These are phyloP conservation scores for Lanius ludovicianus DNA, from an alignment of 2,113 vertebrate species.

Conservation along the genomic window DNA sequence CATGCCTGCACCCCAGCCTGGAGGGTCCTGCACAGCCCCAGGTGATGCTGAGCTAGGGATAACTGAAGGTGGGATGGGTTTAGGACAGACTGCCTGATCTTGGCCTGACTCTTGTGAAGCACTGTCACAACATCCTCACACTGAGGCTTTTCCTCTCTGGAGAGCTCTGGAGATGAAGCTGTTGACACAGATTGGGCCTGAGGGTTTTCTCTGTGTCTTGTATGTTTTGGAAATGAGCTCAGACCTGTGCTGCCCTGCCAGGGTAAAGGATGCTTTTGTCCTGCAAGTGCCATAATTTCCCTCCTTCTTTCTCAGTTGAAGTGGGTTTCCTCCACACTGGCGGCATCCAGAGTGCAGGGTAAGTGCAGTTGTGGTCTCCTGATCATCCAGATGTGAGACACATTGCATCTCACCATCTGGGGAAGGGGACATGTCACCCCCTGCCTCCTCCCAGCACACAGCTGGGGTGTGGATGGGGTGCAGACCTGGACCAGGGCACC, in stretches of 20 bases:
- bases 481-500: background rate
- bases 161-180: background rate
- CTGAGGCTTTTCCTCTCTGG: background rate
- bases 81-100: background rate
- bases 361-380: background rate
- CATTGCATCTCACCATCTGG: background rate
- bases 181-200: no score
- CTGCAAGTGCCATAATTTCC: background rate
- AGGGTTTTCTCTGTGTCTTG: background rate
- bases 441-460: background rate
- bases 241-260: background rate
- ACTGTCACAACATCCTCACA: background rate
- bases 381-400: accelerated
- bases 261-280: background rate
- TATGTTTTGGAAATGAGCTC: background rate
- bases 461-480: background rate
- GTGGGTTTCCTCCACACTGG: background rate
- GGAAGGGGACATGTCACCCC: background rate
- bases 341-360: background rate
- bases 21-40: background rate
- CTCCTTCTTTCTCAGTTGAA: background rate
- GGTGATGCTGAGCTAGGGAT: background rate
- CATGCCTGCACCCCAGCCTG: background rate
- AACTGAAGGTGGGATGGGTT: background rate
- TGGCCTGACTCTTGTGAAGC: background rate